Evolutionary conservation across 2,113 vertebrate species (phyloP).

Genomic region (Ammodytes dubius): DNA sequence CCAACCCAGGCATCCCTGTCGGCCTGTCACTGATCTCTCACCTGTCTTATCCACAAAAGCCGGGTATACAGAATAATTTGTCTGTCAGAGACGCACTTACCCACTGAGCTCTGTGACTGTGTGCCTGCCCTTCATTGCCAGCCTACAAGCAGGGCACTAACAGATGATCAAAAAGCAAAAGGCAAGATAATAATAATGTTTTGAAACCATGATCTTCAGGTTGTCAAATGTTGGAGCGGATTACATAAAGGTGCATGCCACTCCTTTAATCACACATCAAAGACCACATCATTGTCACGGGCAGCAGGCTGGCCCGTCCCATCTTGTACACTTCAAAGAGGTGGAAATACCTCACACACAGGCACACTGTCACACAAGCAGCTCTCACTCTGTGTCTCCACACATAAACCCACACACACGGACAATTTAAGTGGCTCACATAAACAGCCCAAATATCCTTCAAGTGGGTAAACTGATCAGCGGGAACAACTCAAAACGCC

Average conservation of each 20-base stretch:
- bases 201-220: conserved; percentile 37
- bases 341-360: conserved; percentile 40
- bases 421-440: conserved; percentile 62
- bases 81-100: conserved; percentile 10
- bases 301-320: conserved; percentile 35
- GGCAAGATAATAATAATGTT: conserved; percentile 51
- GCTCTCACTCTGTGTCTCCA: conserved; percentile 46
- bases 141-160: conserved; percentile 11
- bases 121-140: conserved; percentile 19
- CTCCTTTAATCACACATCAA: conserved; percentile 70
- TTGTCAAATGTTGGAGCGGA: conserved; percentile 50
- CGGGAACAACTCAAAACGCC: conserved; percentile 51
- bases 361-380: conserved; percentile 49
- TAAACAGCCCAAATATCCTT: conserved; percentile 48
- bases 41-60: conserved; percentile 31
- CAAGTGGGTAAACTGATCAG: conserved; percentile 54
- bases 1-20: background rate
- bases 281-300: conserved; percentile 33
- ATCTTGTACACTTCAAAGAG: conserved; percentile 66
- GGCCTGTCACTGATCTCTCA: conserved; percentile 16
- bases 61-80: conserved; percentile 32
- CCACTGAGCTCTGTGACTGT: conserved; percentile 5
- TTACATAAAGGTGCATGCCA: conserved; percentile 49
- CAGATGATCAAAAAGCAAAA: conserved; percentile 45
- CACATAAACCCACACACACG: conserved; percentile 38